phyloP scores from a whole-genome alignment of 2,888 invertebrate species.

The Hedychridium roseum region DNA sequence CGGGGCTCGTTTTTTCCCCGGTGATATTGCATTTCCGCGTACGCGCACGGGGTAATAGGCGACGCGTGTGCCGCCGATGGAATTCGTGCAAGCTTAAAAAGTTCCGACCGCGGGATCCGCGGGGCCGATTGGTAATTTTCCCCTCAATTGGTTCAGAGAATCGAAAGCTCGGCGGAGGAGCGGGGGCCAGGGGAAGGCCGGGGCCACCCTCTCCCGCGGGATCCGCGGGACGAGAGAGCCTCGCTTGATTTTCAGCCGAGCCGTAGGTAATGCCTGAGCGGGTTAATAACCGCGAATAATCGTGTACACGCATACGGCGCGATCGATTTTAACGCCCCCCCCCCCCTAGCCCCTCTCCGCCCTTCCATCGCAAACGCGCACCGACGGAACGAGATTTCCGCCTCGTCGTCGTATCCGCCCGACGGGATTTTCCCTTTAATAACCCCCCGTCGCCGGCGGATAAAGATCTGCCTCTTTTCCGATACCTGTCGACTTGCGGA shows the following conservation, averaged over 20 bases:
- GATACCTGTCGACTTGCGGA: slow-evolving; percentile 77
- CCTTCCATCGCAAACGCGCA: not conserved
- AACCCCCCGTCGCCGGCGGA: too few relatives aligned
- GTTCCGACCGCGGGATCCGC: slow-evolving; percentile 28
- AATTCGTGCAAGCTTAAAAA: slow-evolving; percentile 25
- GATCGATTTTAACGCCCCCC: slow-evolving; percentile 36
- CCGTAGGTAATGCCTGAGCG: slow-evolving; percentile 31
- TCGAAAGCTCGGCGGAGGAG: slow-evolving; percentile 42
- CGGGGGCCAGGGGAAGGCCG: too few relatives aligned
- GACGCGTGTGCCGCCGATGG: not conserved
- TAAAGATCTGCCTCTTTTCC: too few relatives aligned
- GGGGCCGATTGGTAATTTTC: slow-evolving; percentile 45
- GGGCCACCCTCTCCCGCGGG: slow-evolving; percentile 31
- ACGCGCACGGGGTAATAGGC: too few relatives aligned
- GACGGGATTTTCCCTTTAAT: not conserved
- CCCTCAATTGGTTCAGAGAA: slow-evolving; percentile 45
- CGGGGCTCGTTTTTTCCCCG: too few relatives aligned
- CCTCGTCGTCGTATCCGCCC: not conserved
- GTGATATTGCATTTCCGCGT: too few relatives aligned
- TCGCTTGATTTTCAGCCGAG: slow-evolving; percentile 30
- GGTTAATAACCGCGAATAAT: slow-evolving; percentile 43
- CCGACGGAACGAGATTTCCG: not conserved
- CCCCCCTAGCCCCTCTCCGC: too few relatives aligned
- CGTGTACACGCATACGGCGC: slow-evolving; percentile 21
- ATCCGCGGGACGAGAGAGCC: slow-evolving; percentile 15